Evolutionary conservation across 2,797 vertebrate species (phyloP).

Genomic region (Syngnathus acus): DNA sequence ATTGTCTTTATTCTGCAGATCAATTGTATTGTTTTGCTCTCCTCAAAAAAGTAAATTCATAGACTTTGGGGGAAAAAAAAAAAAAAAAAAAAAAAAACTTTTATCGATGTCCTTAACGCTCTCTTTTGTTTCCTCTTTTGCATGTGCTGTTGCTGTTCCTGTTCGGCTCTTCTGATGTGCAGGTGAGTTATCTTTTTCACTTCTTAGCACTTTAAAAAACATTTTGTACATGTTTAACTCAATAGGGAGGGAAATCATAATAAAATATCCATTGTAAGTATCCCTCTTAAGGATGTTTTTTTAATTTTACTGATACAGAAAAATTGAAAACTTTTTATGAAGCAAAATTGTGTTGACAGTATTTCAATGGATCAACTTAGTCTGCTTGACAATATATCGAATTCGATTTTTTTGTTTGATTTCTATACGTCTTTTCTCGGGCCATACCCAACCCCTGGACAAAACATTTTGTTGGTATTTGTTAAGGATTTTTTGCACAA

Average conservation of each 20-base stretch:
- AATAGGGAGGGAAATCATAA: not conserved
- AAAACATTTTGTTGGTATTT: too few species aligned
- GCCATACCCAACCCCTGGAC: too few species aligned
- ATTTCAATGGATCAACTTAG: too few species aligned
- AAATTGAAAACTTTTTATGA: too few species aligned
- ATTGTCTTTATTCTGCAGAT: constrained; percentile 41
- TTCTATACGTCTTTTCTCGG: too few species aligned
- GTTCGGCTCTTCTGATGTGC: constrained; percentile 31
- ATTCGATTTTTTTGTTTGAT: too few species aligned
- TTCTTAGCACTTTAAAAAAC: not conserved
- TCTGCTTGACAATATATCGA: too few species aligned
- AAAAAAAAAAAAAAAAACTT: not conserved
- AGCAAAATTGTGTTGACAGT: too few species aligned
- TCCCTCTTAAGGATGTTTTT: too few species aligned
- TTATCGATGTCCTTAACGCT: constrained; percentile 28
- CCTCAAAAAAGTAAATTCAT: constrained; percentile 17
- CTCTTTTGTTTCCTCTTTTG: constrained; percentile 26
- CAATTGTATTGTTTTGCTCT: constrained; percentile 35
- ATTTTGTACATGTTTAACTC: not conserved
- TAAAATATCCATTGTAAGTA: not conserved
- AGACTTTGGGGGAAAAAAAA: constrained; percentile 9
- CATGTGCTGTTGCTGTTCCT: constrained; percentile 42
- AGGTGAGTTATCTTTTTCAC: constrained; percentile 56
- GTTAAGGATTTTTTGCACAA: too few species aligned
- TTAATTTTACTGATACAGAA: too few species aligned